Percentiles rank a stretch among this genome's conserved stretches.
Conservation (phyloP, 2,113 vertebrate genomes). For the Vidua chalybeata region DNA sequence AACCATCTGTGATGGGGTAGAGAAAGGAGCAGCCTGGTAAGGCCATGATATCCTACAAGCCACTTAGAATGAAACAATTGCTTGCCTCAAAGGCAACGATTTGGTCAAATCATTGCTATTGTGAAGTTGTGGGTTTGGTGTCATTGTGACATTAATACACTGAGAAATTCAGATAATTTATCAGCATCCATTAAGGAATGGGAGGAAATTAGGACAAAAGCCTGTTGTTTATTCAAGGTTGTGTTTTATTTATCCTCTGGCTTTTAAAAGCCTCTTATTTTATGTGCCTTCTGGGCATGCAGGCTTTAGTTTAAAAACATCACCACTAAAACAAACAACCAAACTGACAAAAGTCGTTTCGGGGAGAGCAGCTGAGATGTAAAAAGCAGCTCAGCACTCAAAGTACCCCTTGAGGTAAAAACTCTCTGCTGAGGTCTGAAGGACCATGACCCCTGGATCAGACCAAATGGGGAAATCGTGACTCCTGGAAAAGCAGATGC, state of each 20-base stretch:
- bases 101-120: constrained; percentile 17
- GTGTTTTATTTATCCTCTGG: constrained; percentile 58
- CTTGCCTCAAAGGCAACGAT: constrained; percentile 35
- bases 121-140: constrained; percentile 14
- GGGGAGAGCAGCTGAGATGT: constrained; percentile 26
- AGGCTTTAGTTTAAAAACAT: constrained; percentile 45
- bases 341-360: constrained; percentile 38
- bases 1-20: neutral
- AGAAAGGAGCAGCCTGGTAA: constrained; percentile 21
- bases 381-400: neutral
- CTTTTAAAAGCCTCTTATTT: constrained; percentile 60
- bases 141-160: neutral
- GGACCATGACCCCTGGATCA: neutral
- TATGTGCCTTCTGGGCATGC: constrained; percentile 45
- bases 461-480: neutral
- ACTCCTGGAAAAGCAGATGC: neutral
- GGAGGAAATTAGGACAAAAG: constrained; percentile 66
- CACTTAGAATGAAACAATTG: constrained; percentile 6
- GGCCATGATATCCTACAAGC: neutral
- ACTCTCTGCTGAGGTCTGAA: neutral
- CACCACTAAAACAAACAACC: constrained; percentile 55
- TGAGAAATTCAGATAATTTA: constrained; percentile 61
- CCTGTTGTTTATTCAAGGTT: constrained; percentile 56
- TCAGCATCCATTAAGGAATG: constrained; percentile 67
- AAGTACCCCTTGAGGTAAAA: neutral